phyloP scores from a whole-genome alignment of 1,140 invertebrate genomes.

The Anastrepha obliqua region DNA sequence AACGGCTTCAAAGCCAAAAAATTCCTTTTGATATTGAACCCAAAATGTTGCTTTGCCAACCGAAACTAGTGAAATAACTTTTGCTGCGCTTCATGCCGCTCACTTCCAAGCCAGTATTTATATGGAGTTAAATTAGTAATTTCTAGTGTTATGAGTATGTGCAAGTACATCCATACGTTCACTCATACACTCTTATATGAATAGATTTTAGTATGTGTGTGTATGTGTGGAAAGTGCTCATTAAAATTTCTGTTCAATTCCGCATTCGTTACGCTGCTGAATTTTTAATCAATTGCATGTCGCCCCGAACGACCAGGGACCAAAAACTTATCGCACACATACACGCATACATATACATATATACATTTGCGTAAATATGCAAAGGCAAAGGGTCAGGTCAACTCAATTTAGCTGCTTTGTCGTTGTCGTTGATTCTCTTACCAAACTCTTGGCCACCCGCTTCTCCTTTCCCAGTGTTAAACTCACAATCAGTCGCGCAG shows the following conservation, averaged over 20 bases:
- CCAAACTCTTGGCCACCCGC: background rate
- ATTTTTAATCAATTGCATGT: conserved; percentile 58
- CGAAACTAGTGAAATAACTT: conserved; percentile 31
- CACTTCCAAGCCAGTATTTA: background rate
- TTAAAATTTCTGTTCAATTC: conserved; percentile 59
- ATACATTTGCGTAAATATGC: conserved; percentile 17
- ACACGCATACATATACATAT: background rate
- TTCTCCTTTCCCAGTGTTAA: background rate
- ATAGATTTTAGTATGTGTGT: background rate
- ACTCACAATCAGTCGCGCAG: background rate
- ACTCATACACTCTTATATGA: background rate
- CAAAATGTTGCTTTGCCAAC: conserved; percentile 35
- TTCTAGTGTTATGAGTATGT: background rate
- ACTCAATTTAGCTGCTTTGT: conserved; percentile 58
- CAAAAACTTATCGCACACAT: conserved; percentile 43
- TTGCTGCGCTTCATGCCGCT: background rate
- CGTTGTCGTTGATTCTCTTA: background rate
- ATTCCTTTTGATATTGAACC: conserved; percentile 50
- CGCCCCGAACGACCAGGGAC: conserved; percentile 33
- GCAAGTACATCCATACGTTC: background rate
- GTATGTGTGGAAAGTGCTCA: conserved; percentile 36
- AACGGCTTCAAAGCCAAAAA: conserved; percentile 33
- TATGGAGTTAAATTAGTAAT: conserved; percentile 47
- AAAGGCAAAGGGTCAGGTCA: conserved; percentile 57
- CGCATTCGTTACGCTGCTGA: conserved; percentile 56